Conservation (phyloP, 2,888 invertebrate species). For the Calameuta pallipes region DNA sequence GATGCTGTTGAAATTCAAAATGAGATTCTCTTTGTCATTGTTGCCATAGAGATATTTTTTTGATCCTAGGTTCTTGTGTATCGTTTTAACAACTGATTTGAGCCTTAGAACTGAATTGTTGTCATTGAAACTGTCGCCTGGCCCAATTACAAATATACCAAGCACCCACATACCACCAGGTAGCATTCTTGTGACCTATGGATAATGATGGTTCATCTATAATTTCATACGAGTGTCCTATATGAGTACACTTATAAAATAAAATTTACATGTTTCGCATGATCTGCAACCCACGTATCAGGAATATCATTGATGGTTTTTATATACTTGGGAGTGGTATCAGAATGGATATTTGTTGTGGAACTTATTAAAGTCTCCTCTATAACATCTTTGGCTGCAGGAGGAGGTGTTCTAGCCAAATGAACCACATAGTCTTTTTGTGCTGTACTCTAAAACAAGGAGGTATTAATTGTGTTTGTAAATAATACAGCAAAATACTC, state of each 20-base stretch:
- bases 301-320: constrained; percentile 71
- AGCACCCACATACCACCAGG: constrained; percentile 90
- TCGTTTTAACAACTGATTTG: constrained; percentile 70
- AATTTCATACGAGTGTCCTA: not conserved
- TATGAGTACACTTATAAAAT: not conserved
- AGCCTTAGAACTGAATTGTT: constrained; percentile 71
- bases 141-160: constrained; percentile 82
- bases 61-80: constrained; percentile 69
- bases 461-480: not conserved
- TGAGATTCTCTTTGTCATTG: constrained; percentile 72
- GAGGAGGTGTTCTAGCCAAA: constrained; percentile 80
- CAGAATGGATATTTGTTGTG: constrained; percentile 60
- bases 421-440: constrained; percentile 83
- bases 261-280: constrained; percentile 78
- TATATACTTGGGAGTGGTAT: constrained; percentile 63
- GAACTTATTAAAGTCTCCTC: constrained; percentile 63
- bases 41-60: constrained; percentile 75
- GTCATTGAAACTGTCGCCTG: constrained; percentile 74
- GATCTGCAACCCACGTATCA: constrained; percentile 80
- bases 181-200: constrained; percentile 84
- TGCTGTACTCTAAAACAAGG: constrained; percentile 69
- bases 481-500: not conserved
- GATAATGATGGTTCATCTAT: constrained; percentile 23
- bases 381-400: constrained; percentile 65
- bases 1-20: constrained; percentile 70